Evolutionary conservation across 1,140 invertebrate species (phyloP).

Genomic region (Pararge aegeria): DNA sequence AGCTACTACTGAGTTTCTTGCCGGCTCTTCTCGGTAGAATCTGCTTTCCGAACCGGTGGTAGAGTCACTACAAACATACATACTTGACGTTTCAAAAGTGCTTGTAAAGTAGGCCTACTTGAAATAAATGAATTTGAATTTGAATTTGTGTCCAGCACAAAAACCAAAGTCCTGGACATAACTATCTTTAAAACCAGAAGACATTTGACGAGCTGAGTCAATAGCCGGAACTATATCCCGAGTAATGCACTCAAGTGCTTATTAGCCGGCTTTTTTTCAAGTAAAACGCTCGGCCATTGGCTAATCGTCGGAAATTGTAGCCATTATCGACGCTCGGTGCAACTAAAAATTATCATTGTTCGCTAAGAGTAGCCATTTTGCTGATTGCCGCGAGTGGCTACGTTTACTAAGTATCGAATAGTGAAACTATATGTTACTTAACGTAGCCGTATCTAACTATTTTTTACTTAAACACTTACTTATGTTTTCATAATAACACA

Average conservation of each 20-base stretch:
- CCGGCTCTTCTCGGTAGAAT: too few species aligned
- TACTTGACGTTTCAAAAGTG: too few species aligned
- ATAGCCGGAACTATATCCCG: constrained; percentile 21
- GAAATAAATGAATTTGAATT: too few species aligned
- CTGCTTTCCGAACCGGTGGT: too few species aligned
- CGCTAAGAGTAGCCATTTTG: constrained; percentile 73
- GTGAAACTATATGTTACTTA: constrained; percentile 6
- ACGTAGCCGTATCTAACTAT: background rate
- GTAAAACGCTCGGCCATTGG: constrained; percentile 56
- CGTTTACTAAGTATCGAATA: constrained; percentile 1
- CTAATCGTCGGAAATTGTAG: constrained; percentile 75
- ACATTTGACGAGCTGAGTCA: constrained; percentile 12
- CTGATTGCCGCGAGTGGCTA: constrained; percentile 42
- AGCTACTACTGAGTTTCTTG: too few species aligned
- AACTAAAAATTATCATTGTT: constrained; percentile 77
- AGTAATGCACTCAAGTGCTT: constrained; percentile 30
- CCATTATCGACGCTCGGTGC: constrained; percentile 70
- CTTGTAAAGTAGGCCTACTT: too few species aligned
- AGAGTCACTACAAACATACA: too few species aligned
- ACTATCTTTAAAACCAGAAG: background rate
- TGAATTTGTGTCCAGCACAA: too few species aligned
- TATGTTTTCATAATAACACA: too few species aligned
- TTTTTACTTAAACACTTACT: background rate
- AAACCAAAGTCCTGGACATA: too few species aligned
- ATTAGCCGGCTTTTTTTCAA: constrained; percentile 66